Base-by-base conservation (phyloP, 2,888 invertebrate genomes). In the Chalcis sispes region DNA sequence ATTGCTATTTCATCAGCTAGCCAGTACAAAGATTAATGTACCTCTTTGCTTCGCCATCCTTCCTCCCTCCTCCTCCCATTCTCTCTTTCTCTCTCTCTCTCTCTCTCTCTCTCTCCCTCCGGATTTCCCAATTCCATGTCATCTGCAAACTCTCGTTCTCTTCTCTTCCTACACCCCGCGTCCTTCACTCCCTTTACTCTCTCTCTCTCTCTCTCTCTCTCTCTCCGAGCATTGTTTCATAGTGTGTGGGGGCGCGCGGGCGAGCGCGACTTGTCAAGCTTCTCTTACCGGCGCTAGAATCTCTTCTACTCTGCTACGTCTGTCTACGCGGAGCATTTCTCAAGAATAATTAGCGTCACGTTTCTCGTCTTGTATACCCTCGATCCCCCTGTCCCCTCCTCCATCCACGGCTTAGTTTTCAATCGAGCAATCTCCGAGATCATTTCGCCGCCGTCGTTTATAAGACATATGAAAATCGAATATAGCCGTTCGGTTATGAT, bases 1-100 rank as follows among this genome's bases (percentile, higher is more conserved):
- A 86, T 86, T 86, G 86, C 86, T 85, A 86, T 85, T 86, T 86
- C 86, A 86, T 86, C 86, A 86, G 86, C 81, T 82, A 58, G 50
- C 69, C 73, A 62, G 80, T 79, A 80, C 82, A 81, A 80, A 80
- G 81, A 82, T 82, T 82, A 82, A 82, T 81, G 81, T 80, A 75
- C 67, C 79, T 80, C 74, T 76, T 56, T 66, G 46, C 71, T 23
- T n/a, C 56, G 40, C 52, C 20, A 42, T 2, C 27, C 13, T 29
- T 46, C 48, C 61, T 62, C 25, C 7, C 52, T 27, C 54, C 32
- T 29, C 27, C 15, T 27, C 52, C 27, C n/a, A 36, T 67, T 61
- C 56, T 50, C 64, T 62, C 59, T 73, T 73, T 65, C 36, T 73
- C 42, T 70, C 62, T 79, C 77, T 59, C 67, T 72, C 67, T 62